These are phyloP conservation scores for Cyphomyrmex costatus DNA, from an alignment of 1,140 invertebrate species.

Conservation along the genomic window DNA sequence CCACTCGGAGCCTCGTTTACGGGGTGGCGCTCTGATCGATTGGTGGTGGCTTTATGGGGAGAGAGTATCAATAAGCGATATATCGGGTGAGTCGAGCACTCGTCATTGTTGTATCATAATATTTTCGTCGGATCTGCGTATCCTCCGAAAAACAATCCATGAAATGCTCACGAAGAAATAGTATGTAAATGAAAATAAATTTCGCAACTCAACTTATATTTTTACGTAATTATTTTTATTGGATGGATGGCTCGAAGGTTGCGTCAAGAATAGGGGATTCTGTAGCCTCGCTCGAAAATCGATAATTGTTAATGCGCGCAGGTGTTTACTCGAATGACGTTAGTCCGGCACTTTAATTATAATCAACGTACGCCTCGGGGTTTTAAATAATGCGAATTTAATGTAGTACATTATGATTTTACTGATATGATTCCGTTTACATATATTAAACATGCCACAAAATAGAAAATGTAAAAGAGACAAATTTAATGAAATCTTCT, in stretches of 20 bases:
- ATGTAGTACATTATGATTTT: conserved; percentile 24
- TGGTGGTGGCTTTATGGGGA: conserved; percentile 16
- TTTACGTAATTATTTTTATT: conserved; percentile 62
- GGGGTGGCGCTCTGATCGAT: conserved; percentile 51
- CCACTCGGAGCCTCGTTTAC: conserved; percentile 64
- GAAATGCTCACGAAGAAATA: not conserved
- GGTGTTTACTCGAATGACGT: conserved; percentile 65
- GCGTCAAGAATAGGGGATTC: conserved; percentile 61
- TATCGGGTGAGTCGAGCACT: conserved; percentile 46
- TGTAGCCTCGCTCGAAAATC: conserved; percentile 60
- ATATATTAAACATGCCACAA: conserved; percentile 13
- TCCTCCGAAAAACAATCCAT: not conserved
- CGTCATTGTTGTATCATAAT: conserved; percentile 4
- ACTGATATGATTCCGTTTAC: not conserved
- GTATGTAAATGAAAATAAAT: conserved; percentile 32
- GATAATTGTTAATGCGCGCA: conserved; percentile 64
- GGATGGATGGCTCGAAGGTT: conserved; percentile 61
- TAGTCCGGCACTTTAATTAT: conserved; percentile 63
- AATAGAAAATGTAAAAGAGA: not conserved
- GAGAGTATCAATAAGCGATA: conserved; percentile 9
- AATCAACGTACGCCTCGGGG: conserved; percentile 52
- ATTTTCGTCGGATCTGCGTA: conserved; percentile 13
- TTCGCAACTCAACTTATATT: conserved; percentile 32
- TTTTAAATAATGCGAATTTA: conserved; percentile 60
- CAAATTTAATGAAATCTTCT: conserved; percentile 31